Evolutionary conservation across 2,888 invertebrate genomes (phyloP), one percentile per base, ranked within the genome.

Genomic region (Noctua comes): DNA sequence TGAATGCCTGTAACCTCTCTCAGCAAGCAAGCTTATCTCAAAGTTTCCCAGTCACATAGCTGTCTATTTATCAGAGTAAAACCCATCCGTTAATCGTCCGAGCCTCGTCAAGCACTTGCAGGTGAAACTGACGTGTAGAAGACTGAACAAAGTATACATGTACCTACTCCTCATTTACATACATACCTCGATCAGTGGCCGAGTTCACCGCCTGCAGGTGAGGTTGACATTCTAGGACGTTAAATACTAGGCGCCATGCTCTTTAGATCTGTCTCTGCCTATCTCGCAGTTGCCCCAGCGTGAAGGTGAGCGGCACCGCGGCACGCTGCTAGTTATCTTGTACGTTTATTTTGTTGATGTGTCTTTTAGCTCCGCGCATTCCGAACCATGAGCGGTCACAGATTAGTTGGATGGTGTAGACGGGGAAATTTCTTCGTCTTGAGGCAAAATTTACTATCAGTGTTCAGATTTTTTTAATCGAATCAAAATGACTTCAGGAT

Each of bases 281-380:
- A 76, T 87, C 80, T 87, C 51, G 59, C 66, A 80, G 71, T 68
- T 65, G 43, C 73, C 36, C 51, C 73, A 72, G 85, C 85, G 76
- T 87, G 87, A 80, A 85, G 85, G 85, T 87, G 85, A 85, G 85
- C 73, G 86, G 85, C 75, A 76, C 85, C 85, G 88, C 91, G 88
- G 89, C 89, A 88, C 77, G 84, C 88, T 86, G 87, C 90, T 87
- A 89, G 92, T 91, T 93, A 93, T 94, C 93, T 91, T 91, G 92
- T 94, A 93, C 88, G 95, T 95, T 95, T 96, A 96, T 95, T 95
- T 94, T 94, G 93, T 95, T 94, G 94, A 94, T 95, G 95, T 94
- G 95, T 94, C 93, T 94, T 94, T 95, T 95, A 93, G 93, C 93
- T 92, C 92, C 89, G 92, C 92, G 93, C 95, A 96, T 96, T 95